Base-by-base conservation (phyloP, 1,140 invertebrate genomes). In the Saccostrea cuccullata region DNA sequence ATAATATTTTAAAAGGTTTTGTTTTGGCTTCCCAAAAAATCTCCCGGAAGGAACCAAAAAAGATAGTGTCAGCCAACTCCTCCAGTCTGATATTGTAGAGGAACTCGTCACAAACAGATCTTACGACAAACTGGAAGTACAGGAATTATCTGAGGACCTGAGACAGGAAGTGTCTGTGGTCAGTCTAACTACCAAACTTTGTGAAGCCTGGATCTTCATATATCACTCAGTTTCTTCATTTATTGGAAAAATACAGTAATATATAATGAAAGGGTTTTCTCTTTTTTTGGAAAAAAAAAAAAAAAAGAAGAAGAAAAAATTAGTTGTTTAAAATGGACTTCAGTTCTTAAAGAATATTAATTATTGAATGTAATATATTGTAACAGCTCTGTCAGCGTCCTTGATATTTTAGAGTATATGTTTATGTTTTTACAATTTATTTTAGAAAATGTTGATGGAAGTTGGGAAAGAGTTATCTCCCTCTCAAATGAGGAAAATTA, bases 381-480 rank as follows among this genome's bases (percentile, higher is more conserved):
- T 64, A 8, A 64, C n/a, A 64, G 58, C 15, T 6, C 5, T 64
- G 58, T n/a, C 11, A 84, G 56, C 26, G 17, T 55, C 40, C 6
- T 15, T 26, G 20, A 55, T 56, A 20, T 23, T 40, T 1, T 86
- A 26, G 30, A 67, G 40, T 30, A 40, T 30, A 60, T 67, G 60
- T 67, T 23, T 23, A 13, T 73, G n/a, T n/a, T 55, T 64, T 40
- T 13, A 13, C 20, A 82, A 55, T 0, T 36, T 73, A 17, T 87
- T 88, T 9, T 82, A 93, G 91, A 87, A 91, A 91, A 89, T 89
- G 15, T 73, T 93, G 23, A 73, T 86, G 23, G 85, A 73, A 26
- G 86, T 84, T 89, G 92, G 92, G 3, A 93, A 93, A 85, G 90
- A 92, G 64, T 84, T 93, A 26, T 92, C 92, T 70, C 58, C 67